A percentile compares a stretch with the other conserved stretches of the same genome.
phyloP scores from a whole-genome alignment of 2,113 vertebrate genomes.

The Turdus rufiventris region DNA sequence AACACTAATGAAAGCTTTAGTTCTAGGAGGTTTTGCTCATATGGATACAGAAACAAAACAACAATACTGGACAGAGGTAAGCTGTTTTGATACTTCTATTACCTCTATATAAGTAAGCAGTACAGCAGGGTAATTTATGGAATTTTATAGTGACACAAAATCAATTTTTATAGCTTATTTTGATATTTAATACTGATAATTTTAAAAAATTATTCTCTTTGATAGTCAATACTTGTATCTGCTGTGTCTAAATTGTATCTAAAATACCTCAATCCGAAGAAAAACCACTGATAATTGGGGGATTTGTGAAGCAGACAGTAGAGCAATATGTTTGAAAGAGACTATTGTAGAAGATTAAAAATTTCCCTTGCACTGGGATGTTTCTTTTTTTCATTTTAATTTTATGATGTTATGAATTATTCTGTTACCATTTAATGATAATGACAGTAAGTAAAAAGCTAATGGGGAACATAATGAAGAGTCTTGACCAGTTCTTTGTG shows the following conservation, averaged over 20 bases:
- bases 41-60: slow-evolving; percentile 97
- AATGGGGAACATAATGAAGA: neutral
- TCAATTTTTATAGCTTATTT: neutral
- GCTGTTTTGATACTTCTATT: neutral
- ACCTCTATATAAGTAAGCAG: neutral
- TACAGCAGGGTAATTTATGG: neutral
- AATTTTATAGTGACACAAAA: neutral
- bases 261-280: neutral
- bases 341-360: neutral
- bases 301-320: neutral
- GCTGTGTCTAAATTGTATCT: neutral
- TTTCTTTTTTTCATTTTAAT: neutral
- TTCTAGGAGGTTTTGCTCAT: slow-evolving; percentile 95
- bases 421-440: neutral
- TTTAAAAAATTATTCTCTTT: neutral
- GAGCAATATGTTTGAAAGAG: neutral
- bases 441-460: neutral
- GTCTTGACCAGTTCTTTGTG: neutral
- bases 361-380: neutral
- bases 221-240: neutral
- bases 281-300: neutral
- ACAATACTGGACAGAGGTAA: slow-evolving; percentile 98
- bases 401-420: neutral
- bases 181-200: neutral
- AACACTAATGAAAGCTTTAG: slow-evolving; percentile 95